A percentile compares a stretch with the other conserved stretches of the same genome.
Evolutionary conservation across 1,140 invertebrate species (phyloP).

Genomic region (Trachymyrmex cornetzi): DNA sequence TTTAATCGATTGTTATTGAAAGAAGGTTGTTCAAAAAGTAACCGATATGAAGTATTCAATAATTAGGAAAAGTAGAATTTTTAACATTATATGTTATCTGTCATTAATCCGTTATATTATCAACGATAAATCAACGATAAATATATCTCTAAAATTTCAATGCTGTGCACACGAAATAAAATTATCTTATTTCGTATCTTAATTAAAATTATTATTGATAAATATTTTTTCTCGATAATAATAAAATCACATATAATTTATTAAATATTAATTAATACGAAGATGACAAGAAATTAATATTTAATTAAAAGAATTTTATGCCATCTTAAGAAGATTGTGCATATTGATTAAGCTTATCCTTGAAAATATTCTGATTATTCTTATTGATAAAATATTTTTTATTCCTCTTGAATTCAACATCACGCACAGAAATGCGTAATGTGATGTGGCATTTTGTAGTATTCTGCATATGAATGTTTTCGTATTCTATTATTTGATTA

Average conservation of each 20-base stretch:
- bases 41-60: not conserved
- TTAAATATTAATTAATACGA: not conserved
- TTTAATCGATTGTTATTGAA: conserved; percentile 1
- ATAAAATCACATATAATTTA: not conserved
- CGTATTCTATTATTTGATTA: not conserved
- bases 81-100: not conserved
- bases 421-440: not conserved
- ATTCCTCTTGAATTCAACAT: not conserved
- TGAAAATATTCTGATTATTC: not conserved
- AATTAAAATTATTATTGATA: not conserved
- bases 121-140: not conserved
- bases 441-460: not conserved
- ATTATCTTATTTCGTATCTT: not conserved
- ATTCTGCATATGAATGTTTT: not conserved
- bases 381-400: conserved; percentile 10
- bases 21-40: not conserved
- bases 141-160: not conserved
- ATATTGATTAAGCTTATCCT: not conserved
- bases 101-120: not conserved
- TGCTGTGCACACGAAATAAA: not conserved
- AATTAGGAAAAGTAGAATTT: not conserved
- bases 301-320: not conserved
- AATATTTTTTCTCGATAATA: not conserved
- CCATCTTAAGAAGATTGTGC: not conserved
- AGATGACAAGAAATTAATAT: conserved; percentile 5